Evolutionary conservation across 2,888 invertebrate genomes (phyloP), one percentile per base, ranked within the genome.

Genomic region (Liopterus haemorrhoidalis): DNA sequence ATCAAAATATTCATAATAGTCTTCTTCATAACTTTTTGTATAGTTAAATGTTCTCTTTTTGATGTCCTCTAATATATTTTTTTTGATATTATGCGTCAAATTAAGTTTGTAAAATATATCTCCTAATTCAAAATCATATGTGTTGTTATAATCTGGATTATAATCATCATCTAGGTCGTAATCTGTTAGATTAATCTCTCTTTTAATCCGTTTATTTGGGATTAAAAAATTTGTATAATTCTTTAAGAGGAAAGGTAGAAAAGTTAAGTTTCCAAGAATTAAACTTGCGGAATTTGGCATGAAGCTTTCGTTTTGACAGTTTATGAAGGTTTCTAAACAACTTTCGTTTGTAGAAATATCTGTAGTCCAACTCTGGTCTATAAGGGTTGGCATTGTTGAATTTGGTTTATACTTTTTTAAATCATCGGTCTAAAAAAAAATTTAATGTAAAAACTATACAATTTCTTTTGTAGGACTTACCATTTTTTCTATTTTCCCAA

Each of bases 401-500:
- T 72, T 67, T 50, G 77, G 67, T 61, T 79, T 74, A 49, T 83
- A 61, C 48, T 65, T 58, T 58, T 73, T 65, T 25, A 80, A 62
- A 53, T 81, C 71, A 54, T 64, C 62, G 49, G 76, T 76, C 63
- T 62, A 50, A 31, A 57, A 59, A 47, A 30, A 70, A 71, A 28
- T 36, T 20, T 20, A n/a, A n/a, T n/a, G n/a, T 48, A 12, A 52
- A 52, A 33, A 28, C 30, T 6, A 22, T 22, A 22, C 5, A 22
- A 22, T 22, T 22, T 11, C n/a, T 19, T 32, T n/a, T n/a, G 11
- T 41, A 14, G 5, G 18, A 60, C 71, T 70, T 68, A 80, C 81
- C 83, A 90, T 91, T 32, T 77, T 78, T 56, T 77, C 76, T 51
- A 96, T 91, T 74, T 92, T 92, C 53, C 80, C 82, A 64, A 94